Percentiles rank a stretch among this genome's conserved stretches.
Conservation (phyloP, 64 coral and sea anemone genomes). For the Platygyra sinensis region DNA sequence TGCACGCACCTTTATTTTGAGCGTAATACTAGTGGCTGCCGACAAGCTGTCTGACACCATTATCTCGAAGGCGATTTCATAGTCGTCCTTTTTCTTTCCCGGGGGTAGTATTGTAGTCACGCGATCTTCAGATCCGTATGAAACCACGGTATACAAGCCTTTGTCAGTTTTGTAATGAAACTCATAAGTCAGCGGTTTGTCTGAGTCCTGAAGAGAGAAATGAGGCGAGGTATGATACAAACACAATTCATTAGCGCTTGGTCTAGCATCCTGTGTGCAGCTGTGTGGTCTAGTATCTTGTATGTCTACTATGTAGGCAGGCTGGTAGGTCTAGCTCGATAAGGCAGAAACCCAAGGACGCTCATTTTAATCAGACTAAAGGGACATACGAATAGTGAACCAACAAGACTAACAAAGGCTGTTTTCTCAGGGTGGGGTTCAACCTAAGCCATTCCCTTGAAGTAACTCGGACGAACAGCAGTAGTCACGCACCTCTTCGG, state of each 20-base stretch:
- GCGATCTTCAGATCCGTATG: conserved; percentile 50
- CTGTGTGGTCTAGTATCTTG: too few species aligned
- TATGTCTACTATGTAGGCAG: not conserved
- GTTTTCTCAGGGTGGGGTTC: too few species aligned
- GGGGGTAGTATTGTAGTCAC: conserved; percentile 61
- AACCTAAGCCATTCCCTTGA: too few species aligned
- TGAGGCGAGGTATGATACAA: not conserved
- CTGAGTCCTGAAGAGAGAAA: conserved; percentile 2
- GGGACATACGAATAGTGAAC: too few species aligned
- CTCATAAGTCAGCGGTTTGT: conserved; percentile 69
- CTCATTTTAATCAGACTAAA: too few species aligned
- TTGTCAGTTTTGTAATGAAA: conserved; percentile 66
- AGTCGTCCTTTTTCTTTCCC: conserved; percentile 29
- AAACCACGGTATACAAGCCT: conserved; percentile 67
- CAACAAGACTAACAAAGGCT: too few species aligned
- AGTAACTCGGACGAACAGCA: too few species aligned
- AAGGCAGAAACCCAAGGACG: too few species aligned
- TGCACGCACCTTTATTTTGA: conserved; percentile 41
- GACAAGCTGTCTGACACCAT: conserved; percentile 58
- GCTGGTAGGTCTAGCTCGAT: too few species aligned
- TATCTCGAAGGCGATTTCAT: conserved; percentile 15
- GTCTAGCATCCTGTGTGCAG: too few species aligned
- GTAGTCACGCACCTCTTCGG: too few species aligned
- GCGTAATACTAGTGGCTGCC: not conserved
- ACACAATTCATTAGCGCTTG: not conserved